A percentile compares a stretch with the other conserved stretches of the same genome.
These are phyloP conservation scores for Cosmia trapezina DNA, from an alignment of 2,888 invertebrate species.

Conservation along the genomic window DNA sequence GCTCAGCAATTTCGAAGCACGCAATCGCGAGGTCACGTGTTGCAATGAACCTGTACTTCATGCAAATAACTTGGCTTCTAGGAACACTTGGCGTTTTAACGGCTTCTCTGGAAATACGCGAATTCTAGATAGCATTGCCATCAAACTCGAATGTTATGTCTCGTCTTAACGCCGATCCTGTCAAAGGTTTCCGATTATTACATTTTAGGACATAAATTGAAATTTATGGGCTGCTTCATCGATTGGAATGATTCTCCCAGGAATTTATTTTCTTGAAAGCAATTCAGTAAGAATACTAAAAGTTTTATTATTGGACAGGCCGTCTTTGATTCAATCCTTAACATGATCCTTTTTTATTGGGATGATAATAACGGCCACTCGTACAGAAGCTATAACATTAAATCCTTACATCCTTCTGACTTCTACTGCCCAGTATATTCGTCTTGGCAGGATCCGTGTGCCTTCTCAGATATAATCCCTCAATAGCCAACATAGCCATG, in stretches of 20 bases:
- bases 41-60: conserved; percentile 40
- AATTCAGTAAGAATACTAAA: conserved; percentile 24
- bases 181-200: conserved; percentile 14
- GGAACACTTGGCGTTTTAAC: conserved; percentile 25
- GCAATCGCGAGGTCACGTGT: conserved; percentile 46
- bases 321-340: conserved; percentile 8
- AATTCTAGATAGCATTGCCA: conserved; percentile 18
- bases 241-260: conserved; percentile 7
- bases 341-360: conserved; percentile 19
- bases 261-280: conserved; percentile 9
- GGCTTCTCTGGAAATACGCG: background rate
- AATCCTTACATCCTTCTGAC: background rate
- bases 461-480: background rate
- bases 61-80: conserved; percentile 32
- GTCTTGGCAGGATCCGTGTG: background rate
- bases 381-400: background rate
- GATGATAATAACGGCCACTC: background rate
- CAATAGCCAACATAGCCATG: background rate
- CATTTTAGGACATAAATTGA: conserved; percentile 16
- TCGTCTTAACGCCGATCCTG: background rate
- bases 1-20: conserved; percentile 47
- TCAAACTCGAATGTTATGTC: conserved; percentile 20
- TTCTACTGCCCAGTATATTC: background rate
- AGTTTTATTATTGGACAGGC: conserved; percentile 22
- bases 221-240: conserved; percentile 26